phyloP scores from a whole-genome alignment of 2,113 vertebrate genomes.

The Actinemys pallida region DNA sequence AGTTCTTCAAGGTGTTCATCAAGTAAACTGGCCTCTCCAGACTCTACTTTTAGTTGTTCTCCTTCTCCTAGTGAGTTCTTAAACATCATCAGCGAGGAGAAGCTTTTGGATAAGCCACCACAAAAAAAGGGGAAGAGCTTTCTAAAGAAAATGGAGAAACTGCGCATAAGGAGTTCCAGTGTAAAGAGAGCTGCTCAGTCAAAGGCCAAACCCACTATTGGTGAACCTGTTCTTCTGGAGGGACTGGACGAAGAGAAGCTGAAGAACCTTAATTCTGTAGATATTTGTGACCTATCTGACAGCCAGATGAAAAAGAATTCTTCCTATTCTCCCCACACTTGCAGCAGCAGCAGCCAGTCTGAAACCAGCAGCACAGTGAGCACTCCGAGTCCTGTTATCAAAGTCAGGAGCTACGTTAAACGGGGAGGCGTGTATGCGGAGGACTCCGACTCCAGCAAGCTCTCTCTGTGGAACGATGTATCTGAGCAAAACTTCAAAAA shows the following conservation, averaged over 20 bases:
- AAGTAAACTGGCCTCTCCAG: slow-evolving; percentile 60
- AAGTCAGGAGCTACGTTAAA: slow-evolving; percentile 56
- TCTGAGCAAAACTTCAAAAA: slow-evolving; percentile 68
- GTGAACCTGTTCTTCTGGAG: slow-evolving; percentile 80
- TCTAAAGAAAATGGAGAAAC: slow-evolving; percentile 89
- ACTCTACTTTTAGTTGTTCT: slow-evolving; percentile 78
- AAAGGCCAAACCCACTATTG: slow-evolving; percentile 65
- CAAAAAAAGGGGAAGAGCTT: slow-evolving; percentile 82
- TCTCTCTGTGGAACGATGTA: slow-evolving; percentile 46
- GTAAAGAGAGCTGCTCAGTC: slow-evolving; percentile 58
- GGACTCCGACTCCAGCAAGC: slow-evolving; percentile 38
- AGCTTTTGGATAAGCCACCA: slow-evolving; percentile 76
- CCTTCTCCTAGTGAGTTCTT: slow-evolving; percentile 68
- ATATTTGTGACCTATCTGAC: slow-evolving; percentile 74
- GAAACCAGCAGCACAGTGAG: slow-evolving; percentile 83
- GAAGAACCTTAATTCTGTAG: slow-evolving; percentile 73
- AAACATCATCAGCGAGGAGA: slow-evolving; percentile 62
- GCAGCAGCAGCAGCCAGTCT: slow-evolving; percentile 78
- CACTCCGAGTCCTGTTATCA: slow-evolving; percentile 70
- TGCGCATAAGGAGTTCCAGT: slow-evolving; percentile 77
- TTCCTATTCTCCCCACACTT: slow-evolving; percentile 74
- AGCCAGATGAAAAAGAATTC: slow-evolving; percentile 47
- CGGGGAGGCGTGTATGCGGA: background rate
- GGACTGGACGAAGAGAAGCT: slow-evolving; percentile 78
- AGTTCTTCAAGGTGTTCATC: slow-evolving; percentile 83